Conservation (phyloP, 2,888 invertebrate genomes). For the Mylabris sibirica region DNA sequence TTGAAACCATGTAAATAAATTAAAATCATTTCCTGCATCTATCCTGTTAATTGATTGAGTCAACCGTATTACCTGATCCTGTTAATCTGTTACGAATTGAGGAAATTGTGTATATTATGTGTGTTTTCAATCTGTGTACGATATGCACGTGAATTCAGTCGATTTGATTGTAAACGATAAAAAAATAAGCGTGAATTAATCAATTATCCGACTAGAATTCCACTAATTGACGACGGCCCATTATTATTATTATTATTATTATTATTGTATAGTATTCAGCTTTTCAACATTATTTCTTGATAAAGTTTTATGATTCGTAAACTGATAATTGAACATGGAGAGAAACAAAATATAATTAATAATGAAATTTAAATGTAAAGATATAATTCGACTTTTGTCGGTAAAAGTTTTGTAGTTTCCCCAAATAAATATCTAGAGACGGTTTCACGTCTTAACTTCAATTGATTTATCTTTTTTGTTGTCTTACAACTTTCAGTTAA, state of each 20-base stretch:
- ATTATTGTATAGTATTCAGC: no score
- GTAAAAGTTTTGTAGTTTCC: background rate
- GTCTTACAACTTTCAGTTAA: conserved; percentile 17
- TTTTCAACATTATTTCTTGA: no score
- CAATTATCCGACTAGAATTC: no score
- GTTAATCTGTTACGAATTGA: conserved; percentile 34
- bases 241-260: no score
- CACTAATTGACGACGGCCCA: no score
- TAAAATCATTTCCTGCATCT: conserved; percentile 38
- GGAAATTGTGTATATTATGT: conserved; percentile 28
- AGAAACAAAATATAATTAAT: background rate
- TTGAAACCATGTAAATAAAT: conserved; percentile 32
- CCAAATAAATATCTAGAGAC: background rate
- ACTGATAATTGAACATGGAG: no score
- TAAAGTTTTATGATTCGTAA: no score
- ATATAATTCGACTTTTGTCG: background rate
- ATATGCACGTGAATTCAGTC: conserved; percentile 18
- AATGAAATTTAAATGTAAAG: background rate
- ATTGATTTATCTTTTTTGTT: conserved; percentile 20
- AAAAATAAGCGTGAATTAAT: background rate
- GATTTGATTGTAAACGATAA: background rate
- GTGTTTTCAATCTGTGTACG: conserved; percentile 28
- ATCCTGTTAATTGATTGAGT: conserved; percentile 33
- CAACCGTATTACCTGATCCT: conserved; percentile 39
- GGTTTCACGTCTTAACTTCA: background rate